Evolutionary conservation across 2,888 invertebrate genomes (phyloP).

Genomic region (Fissipunctia ypsillon): DNA sequence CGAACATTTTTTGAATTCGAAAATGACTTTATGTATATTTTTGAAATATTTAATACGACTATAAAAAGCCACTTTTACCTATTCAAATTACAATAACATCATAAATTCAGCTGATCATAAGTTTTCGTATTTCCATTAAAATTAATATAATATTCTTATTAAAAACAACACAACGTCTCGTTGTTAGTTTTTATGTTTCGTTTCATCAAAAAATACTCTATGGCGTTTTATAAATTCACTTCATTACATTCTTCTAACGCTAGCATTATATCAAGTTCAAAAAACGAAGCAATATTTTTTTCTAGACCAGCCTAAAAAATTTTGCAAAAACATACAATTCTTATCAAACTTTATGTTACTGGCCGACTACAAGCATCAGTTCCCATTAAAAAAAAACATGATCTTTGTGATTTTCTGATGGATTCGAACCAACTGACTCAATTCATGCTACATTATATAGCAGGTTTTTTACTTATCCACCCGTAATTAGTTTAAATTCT

Average conservation of each 20-base stretch:
- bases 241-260: neutral
- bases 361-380: slow-evolving; percentile 53
- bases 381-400: slow-evolving; percentile 62
- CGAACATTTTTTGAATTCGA: neutral
- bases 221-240: neutral
- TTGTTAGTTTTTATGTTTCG: neutral
- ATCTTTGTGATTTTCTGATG: slow-evolving; percentile 83
- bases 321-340: slow-evolving; percentile 50
- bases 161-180: neutral
- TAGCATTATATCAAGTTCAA: neutral
- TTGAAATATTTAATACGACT: neutral
- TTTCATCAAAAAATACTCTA: neutral
- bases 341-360: slow-evolving; percentile 63
- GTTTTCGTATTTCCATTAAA: neutral
- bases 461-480: slow-evolving; percentile 80
- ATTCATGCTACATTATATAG: slow-evolving; percentile 83
- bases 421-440: slow-evolving; percentile 77
- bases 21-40: neutral
- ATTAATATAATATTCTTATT: neutral
- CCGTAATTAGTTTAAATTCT: slow-evolving; percentile 89
- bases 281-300: slow-evolving; percentile 23
- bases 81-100: slow-evolving; percentile 6
- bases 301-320: slow-evolving; percentile 16
- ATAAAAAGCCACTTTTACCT: neutral
- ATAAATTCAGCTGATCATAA: neutral